Evolutionary conservation across 1,140 invertebrate genomes (phyloP).

Genomic region (Rhynchophorus ferrugineus): DNA sequence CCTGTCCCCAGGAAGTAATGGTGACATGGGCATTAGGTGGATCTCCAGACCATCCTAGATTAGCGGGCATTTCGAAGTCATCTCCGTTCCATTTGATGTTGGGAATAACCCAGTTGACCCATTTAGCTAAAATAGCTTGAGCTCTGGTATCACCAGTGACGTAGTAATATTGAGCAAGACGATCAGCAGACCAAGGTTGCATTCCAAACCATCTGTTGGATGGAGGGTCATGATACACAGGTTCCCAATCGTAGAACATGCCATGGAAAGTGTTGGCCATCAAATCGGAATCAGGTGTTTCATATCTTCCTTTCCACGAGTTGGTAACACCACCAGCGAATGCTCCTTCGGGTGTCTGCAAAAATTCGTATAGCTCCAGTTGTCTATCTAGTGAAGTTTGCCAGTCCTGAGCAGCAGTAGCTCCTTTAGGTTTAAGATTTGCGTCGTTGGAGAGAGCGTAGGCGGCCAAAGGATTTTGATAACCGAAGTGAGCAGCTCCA

Average conservation of each 20-base stretch:
- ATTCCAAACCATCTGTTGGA: constrained; percentile 26
- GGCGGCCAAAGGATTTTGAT: constrained; percentile 23
- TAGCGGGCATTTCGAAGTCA: constrained; percentile 18
- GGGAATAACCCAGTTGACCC: constrained; percentile 17
- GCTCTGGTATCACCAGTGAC: constrained; percentile 17
- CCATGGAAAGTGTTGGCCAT: constrained; percentile 19
- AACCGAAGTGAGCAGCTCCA: constrained; percentile 19
- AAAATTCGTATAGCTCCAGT: constrained; percentile 22
- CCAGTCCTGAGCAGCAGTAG: constrained; percentile 20
- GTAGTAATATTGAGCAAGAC: constrained; percentile 25
- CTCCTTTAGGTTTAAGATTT: constrained; percentile 18
- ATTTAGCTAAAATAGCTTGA: constrained; percentile 20
- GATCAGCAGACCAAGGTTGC: constrained; percentile 24
- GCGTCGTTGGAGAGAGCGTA: constrained; percentile 15
- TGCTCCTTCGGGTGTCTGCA: constrained; percentile 22
- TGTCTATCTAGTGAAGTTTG: constrained; percentile 19
- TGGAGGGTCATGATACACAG: constrained; percentile 22
- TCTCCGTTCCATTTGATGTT: constrained; percentile 13
- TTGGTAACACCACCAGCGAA: constrained; percentile 25
- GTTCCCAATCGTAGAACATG: constrained; percentile 25
- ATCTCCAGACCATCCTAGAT: constrained; percentile 14
- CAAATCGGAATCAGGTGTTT: constrained; percentile 14
- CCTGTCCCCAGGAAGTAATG: constrained; percentile 10
- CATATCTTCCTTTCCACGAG: constrained; percentile 23
- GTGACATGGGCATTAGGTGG: constrained; percentile 22